Evolutionary conservation across 2,888 invertebrate species (phyloP), one percentile per base, ranked within the genome.

Genomic region (Opisthograptis luteolata): DNA sequence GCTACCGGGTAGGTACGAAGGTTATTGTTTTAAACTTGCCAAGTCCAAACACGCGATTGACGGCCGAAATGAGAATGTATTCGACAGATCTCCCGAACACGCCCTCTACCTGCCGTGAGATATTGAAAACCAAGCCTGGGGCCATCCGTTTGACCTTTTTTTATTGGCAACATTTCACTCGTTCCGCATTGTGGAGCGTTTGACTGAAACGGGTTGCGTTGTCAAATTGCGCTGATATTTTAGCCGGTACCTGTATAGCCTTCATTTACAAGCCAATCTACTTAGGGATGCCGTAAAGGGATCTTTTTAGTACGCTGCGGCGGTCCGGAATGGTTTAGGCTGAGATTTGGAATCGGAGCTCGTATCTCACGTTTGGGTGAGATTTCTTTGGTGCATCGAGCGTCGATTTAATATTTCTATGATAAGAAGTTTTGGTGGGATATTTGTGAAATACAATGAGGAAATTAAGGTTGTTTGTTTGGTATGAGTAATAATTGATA

Each of bases 81-180:
- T 70, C 72, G 79, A 79, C 76, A 72, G 73, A 61, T 62, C 57
- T 56, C 66, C 65, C 70, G 68, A 70, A 72, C 71, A 72, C 66
- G 64, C 68, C 69, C 67, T 55, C 66, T 64, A 72, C 73, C 74
- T 77, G 74, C 73, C 76, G 77, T 82, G 81, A 84, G 84, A 87
- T 87, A 87, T 87, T 87, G 84, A 86, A 85, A 87, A 84, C 82
- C 77, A 76, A 74, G 78, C 80, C 76, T 69, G 59, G 60, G 73
- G 80, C 82, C 68, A 81, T 81, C 70, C 79, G 78, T 82, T 82
- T 81, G 85, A 85, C 84, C 86, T 84, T 86, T 85, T 62, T 86
- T 85, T 84, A 84, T 84, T 82, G 83, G 81, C 77, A 81, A 84
- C 84, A 86, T 87, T 85, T 86, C 83, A 87, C 84, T 81, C 77